A percentile compares a stretch with the other conserved stretches of the same genome.
These are phyloP conservation scores for Pygoscelis adeliae DNA, from an alignment of 2,113 vertebrate species.

Conservation along the genomic window DNA sequence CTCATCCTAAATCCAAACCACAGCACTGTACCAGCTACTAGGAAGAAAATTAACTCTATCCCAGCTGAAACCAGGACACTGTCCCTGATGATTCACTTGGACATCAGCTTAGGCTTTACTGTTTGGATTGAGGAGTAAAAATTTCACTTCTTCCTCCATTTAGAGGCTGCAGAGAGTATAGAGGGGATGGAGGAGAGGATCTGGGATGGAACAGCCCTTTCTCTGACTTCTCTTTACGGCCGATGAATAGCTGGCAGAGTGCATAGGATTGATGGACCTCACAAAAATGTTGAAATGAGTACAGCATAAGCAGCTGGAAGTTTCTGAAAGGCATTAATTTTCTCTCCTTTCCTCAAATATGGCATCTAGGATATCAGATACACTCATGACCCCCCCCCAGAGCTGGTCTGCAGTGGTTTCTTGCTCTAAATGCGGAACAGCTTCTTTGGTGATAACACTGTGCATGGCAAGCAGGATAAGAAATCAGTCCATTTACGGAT, in stretches of 20 bases:
- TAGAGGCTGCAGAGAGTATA: background rate
- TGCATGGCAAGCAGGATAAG: conserved; percentile 43
- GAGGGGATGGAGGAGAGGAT: background rate
- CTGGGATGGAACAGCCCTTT: background rate
- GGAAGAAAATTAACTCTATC: too few species aligned
- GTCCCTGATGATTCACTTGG: background rate
- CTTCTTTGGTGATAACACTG: background rate
- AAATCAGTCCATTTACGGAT: background rate
- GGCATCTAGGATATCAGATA: background rate
- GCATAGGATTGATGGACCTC: background rate
- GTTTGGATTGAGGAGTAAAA: background rate
- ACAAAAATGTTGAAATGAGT: background rate
- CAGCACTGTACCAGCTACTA: too few species aligned
- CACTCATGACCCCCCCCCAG: background rate
- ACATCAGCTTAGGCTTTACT: background rate
- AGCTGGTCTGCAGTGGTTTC: background rate
- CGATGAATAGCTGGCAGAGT: background rate
- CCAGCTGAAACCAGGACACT: background rate
- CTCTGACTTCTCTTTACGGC: background rate
- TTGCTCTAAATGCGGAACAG: conserved; percentile 11
- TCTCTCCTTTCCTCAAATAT: background rate
- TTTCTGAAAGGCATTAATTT: background rate
- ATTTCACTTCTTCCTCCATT: background rate
- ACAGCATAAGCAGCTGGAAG: background rate
- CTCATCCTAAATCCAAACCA: too few species aligned